phyloP scores from a whole-genome alignment of 2,888 invertebrate species.

The Monopis laevigella region DNA sequence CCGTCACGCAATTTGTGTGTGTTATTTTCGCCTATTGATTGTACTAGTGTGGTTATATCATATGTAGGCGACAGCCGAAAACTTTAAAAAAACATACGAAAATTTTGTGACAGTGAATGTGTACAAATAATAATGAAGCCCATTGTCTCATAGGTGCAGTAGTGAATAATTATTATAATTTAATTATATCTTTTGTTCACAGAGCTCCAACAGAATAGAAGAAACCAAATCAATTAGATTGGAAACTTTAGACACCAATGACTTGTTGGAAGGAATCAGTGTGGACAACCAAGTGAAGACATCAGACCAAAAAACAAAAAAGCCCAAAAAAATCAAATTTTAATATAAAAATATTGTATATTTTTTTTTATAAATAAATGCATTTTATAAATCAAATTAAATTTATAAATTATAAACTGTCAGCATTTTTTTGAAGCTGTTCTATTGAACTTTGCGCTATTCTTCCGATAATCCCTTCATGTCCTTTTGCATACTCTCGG shows the following conservation, averaged over 20 bases:
- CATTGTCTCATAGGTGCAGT: too few species aligned
- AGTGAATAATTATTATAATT: too few species aligned
- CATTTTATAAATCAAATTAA: too few species aligned
- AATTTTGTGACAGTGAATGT: too few species aligned
- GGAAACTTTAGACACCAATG: constrained; percentile 40
- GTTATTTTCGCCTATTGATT: too few species aligned
- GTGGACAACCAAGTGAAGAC: constrained; percentile 22
- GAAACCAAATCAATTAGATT: constrained; percentile 48
- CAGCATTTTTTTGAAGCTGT: constrained; percentile 45
- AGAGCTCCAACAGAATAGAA: constrained; percentile 51
- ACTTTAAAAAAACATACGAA: too few species aligned
- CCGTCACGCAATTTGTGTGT: too few species aligned
- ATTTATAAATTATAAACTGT: background rate
- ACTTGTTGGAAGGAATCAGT: constrained; percentile 51
- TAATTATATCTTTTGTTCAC: too few species aligned
- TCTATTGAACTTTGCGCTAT: constrained; percentile 65
- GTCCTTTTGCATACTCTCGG: constrained; percentile 72
- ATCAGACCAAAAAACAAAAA: constrained; percentile 28
- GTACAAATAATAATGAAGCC: too few species aligned
- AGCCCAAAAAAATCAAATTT: constrained; percentile 56
- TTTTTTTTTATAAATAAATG: background rate
- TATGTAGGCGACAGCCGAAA: too few species aligned
- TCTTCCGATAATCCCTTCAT: constrained; percentile 71
- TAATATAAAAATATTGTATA: constrained; percentile 21
- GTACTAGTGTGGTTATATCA: too few species aligned